These are phyloP conservation scores for Altica lythri DNA, from an alignment of 2,888 invertebrate species.

Conservation along the genomic window DNA sequence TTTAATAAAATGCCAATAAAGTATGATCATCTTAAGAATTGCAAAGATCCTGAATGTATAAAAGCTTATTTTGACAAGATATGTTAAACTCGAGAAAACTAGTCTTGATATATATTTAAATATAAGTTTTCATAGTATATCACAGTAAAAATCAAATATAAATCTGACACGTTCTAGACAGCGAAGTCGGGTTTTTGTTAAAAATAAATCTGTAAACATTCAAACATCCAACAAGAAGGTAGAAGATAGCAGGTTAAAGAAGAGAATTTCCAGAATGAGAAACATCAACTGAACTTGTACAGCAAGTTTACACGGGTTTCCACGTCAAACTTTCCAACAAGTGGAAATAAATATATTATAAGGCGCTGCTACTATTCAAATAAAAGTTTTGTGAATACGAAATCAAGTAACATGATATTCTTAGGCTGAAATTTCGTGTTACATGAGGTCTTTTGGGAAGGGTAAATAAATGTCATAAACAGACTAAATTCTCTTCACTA, in stretches of 20 bases:
- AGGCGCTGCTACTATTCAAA: slow-evolving; percentile 1
- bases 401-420: slow-evolving; percentile 2
- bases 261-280: not conserved
- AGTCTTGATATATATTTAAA: too few species aligned
- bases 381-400: slow-evolving; percentile 3
- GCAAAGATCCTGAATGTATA: too few species aligned
- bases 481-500: slow-evolving; percentile 3
- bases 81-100: too few species aligned
- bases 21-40: too few species aligned
- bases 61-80: too few species aligned
- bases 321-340: not conserved
- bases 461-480: slow-evolving; percentile 2
- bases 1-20: too few species aligned
- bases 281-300: slow-evolving; percentile 1
- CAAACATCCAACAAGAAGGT: slow-evolving; percentile 1
- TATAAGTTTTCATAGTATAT: too few species aligned
- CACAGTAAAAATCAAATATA: too few species aligned
- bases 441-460: not conserved
- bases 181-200: slow-evolving; percentile 1
- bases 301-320: not conserved
- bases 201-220: slow-evolving; percentile 7
- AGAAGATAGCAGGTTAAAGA: too few species aligned
- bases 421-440: not conserved
- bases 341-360: slow-evolving; percentile 2
- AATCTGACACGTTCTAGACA: slow-evolving; percentile 10